Conservation (phyloP, 1,140 invertebrate species). For the Anthonomus grandis region DNA sequence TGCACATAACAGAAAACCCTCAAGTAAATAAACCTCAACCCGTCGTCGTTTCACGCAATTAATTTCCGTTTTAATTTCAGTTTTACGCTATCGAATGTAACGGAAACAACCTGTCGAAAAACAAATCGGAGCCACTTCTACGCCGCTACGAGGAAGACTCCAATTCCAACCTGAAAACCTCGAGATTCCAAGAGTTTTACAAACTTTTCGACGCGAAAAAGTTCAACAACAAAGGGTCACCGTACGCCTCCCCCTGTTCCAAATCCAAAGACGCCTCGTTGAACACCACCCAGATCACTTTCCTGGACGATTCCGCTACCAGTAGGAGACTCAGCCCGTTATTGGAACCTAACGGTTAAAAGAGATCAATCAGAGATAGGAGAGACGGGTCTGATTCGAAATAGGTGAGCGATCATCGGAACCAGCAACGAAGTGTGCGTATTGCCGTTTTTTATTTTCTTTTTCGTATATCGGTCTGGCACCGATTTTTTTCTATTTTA, state of each 20-base stretch:
- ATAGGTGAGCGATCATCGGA: too few species aligned
- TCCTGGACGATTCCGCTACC: conserved; percentile 33
- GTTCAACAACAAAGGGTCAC: conserved; percentile 10
- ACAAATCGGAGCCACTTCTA: conserved; percentile 25
- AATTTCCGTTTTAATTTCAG: conserved; percentile 22
- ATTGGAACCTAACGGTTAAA: conserved; percentile 41
- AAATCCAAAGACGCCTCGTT: conserved; percentile 19
- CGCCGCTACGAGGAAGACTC: conserved; percentile 36
- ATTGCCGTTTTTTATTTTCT: too few species aligned
- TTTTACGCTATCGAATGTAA: conserved; percentile 33
- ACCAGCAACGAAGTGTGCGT: too few species aligned
- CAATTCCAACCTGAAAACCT: conserved; percentile 37
- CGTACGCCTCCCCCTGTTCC: conserved; percentile 6
- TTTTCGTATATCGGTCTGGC: too few species aligned
- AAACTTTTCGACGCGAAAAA: conserved; percentile 27
- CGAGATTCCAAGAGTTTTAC: conserved; percentile 32
- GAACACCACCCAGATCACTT: conserved; percentile 34
- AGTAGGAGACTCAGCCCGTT: conserved; percentile 30
- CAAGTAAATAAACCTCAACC: conserved; percentile 46
- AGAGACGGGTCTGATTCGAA: too few species aligned
- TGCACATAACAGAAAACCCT: conserved; percentile 56
- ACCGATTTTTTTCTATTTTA: too few species aligned
- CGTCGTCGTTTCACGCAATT: not conserved
- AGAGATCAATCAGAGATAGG: not conserved
- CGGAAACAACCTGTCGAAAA: conserved; percentile 21